Evolutionary conservation across 2,113 vertebrate genomes (phyloP).

Genomic region (Phrynosoma platyrhinos): DNA sequence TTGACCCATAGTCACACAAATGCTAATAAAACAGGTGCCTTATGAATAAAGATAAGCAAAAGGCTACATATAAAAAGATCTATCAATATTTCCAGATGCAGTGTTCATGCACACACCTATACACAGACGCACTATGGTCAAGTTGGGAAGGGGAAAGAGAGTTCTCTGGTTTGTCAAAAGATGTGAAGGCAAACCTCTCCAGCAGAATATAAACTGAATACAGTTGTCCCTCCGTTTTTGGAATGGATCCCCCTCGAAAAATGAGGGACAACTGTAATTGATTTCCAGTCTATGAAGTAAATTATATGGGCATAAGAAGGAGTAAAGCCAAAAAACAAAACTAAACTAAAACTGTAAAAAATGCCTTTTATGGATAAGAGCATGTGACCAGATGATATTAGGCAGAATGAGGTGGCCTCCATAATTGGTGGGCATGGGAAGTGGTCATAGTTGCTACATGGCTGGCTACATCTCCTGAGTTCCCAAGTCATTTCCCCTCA

Average conservation of each 20-base stretch:
- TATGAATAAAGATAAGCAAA: slow-evolving; percentile 1
- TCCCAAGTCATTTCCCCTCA: too few species aligned
- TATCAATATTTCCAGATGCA: neutral
- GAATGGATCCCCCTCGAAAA: too few species aligned
- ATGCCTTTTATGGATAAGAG: neutral
- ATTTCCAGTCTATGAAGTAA: neutral
- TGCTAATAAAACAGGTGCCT: neutral
- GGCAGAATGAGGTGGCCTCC: too few species aligned
- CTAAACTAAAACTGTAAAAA: neutral
- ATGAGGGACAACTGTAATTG: neutral
- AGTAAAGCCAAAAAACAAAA: neutral
- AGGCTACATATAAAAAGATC: neutral
- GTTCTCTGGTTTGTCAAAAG: neutral
- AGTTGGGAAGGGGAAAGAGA: neutral
- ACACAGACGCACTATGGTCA: neutral
- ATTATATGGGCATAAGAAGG: neutral
- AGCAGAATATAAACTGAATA: neutral
- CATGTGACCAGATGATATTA: too few species aligned
- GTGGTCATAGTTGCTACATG: too few species aligned
- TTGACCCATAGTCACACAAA: slow-evolving; percentile 10
- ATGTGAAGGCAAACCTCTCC: neutral
- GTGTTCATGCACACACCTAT: too few species aligned
- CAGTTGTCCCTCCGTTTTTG: too few species aligned
- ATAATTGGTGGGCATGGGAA: too few species aligned
- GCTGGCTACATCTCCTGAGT: too few species aligned